Conservation (phyloP, 2,113 vertebrate genomes). For the Antechinus flavipes region DNA sequence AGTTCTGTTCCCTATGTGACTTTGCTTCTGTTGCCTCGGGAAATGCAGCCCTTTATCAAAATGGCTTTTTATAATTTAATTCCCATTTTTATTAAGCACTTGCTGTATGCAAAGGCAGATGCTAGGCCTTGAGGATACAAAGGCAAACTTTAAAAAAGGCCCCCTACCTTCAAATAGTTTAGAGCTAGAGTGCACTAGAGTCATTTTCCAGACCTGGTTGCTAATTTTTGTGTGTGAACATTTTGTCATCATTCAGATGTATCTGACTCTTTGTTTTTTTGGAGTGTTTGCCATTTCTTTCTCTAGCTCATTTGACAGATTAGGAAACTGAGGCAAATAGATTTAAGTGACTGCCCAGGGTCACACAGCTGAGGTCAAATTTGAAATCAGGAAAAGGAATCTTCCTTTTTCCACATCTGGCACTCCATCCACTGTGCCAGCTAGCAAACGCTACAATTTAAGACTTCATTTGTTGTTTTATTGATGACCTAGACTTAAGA, state of each 20-base stretch:
- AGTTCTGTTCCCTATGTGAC: too few relatives aligned
- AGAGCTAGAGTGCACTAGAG: not conserved
- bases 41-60: too few relatives aligned
- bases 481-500: not conserved
- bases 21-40: too few relatives aligned
- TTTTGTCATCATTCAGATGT: not conserved
- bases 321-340: not conserved
- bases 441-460: not conserved
- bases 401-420: not conserved
- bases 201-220: not conserved
- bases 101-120: too few relatives aligned
- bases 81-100: too few relatives aligned
- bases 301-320: not conserved
- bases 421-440: too few relatives aligned
- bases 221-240: not conserved
- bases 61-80: too few relatives aligned
- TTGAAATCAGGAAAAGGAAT: not conserved
- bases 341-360: not conserved
- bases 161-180: too few relatives aligned
- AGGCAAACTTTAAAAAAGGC: too few relatives aligned
- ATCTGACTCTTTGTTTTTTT: not conserved
- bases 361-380: not conserved
- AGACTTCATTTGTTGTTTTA: not conserved
- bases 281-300: not conserved
- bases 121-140: too few relatives aligned